Evolutionary conservation across 2,888 invertebrate species (phyloP).

Genomic region (Limenitis camilla): DNA sequence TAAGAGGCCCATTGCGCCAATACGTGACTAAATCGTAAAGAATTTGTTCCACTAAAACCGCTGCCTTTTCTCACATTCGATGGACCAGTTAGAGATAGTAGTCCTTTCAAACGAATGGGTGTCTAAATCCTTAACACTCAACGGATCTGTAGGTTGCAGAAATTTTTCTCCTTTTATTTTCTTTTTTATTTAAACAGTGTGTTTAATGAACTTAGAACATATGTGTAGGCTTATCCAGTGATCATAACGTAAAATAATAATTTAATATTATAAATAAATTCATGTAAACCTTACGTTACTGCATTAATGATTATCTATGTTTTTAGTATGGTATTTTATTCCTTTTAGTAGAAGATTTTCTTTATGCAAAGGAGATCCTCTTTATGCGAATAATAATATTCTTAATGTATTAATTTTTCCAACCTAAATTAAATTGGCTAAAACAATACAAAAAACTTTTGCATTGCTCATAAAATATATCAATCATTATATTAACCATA

Average conservation of each 20-base stretch:
- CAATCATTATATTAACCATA: not conserved
- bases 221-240: no score
- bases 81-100: constrained; percentile 64
- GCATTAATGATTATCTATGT: no score
- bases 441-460: no score
- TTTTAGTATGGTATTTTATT: no score
- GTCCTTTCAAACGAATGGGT: constrained; percentile 57
- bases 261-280: no score
- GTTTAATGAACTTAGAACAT: not conserved
- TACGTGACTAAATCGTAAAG: constrained; percentile 70
- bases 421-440: no score
- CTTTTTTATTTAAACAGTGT: constrained; percentile 5
- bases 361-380: no score
- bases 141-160: constrained; percentile 49
- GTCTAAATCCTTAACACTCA: constrained; percentile 66
- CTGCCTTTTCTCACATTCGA: constrained; percentile 64
- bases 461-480: not conserved
- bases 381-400: no score
- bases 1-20: constrained; percentile 59
- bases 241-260: no score
- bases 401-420: no score
- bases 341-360: no score
- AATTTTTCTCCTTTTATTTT: constrained; percentile 28
- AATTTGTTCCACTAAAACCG: constrained; percentile 69
- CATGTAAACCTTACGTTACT: no score